Percentiles rank a stretch among this genome's conserved stretches.
phyloP scores from a whole-genome alignment of 2,113 vertebrate species.

The Ranitomeya imitator region DNA sequence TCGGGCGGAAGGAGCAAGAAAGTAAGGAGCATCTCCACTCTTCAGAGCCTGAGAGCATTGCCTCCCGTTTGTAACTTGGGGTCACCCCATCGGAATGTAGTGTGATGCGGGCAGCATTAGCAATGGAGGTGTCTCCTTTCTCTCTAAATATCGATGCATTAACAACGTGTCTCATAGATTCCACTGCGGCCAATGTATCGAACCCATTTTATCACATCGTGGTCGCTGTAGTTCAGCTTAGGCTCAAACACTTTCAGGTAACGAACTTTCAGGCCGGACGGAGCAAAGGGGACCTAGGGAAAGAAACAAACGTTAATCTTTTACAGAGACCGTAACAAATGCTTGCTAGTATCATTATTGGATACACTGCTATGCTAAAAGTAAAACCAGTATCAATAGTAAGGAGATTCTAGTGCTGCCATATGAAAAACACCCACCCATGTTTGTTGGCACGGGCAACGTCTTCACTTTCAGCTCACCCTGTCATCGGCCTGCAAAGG shows the following conservation, averaged over 20 bases:
- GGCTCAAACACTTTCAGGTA: slow-evolving; percentile 99
- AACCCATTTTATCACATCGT: slow-evolving; percentile 99
- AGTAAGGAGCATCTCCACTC: slow-evolving; percentile 60
- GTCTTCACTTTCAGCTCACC: no score
- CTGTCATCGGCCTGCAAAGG: no score
- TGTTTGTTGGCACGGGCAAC: no score
- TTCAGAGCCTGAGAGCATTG: slow-evolving; percentile 53
- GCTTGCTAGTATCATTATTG: no score
- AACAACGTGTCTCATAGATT: slow-evolving; percentile 99
- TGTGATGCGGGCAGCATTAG: slow-evolving; percentile 15
- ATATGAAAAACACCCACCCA: no score
- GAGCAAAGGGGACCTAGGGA: slow-evolving; percentile 91
- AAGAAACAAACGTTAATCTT: neutral
- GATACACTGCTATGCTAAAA: no score
- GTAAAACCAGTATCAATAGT: no score
- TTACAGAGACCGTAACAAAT: neutral
- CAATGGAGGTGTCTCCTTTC: slow-evolving; percentile 22
- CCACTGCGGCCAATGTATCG: slow-evolving; percentile 98
- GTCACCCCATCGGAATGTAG: slow-evolving; percentile 40
- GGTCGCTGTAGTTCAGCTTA: slow-evolving; percentile 99
- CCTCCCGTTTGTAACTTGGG: slow-evolving; percentile 59
- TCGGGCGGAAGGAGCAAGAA: slow-evolving; percentile 43
- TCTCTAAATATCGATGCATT: slow-evolving; percentile 60
- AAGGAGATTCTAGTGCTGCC: no score
- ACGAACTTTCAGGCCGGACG: slow-evolving; percentile 97